A percentile compares a stretch with the other conserved stretches of the same genome.
Conservation (phyloP, 2,888 invertebrate species). For the Cordilura impudica region DNA sequence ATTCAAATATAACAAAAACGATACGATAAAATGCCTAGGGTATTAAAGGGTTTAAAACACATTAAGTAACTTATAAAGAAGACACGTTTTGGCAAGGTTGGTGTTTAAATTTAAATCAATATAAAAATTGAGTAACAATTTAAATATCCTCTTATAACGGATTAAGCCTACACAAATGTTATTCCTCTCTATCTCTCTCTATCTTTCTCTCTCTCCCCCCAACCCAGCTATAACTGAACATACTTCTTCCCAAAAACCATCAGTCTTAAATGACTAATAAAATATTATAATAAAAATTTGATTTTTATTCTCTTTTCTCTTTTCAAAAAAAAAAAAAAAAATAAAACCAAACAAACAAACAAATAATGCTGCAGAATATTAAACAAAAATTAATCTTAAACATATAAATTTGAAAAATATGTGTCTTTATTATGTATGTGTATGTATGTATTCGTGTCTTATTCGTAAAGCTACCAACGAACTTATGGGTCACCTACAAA, state of each 20-base stretch:
- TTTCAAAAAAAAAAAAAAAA: conserved; percentile 14
- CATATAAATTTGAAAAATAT: neutral
- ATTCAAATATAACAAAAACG: no score
- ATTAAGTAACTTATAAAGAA: no score
- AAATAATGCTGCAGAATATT: conserved; percentile 43
- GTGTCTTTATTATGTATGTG: neutral
- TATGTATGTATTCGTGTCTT: neutral
- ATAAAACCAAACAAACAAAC: neutral
- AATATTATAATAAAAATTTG: conserved; percentile 32
- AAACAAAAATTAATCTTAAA: neutral
- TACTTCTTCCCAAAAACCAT: conserved; percentile 7
- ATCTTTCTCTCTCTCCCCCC: no score
- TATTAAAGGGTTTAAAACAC: no score
- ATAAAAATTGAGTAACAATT: neutral
- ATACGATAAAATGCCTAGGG: no score
- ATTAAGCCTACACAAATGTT: neutral
- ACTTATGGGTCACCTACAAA: neutral
- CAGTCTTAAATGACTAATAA: conserved; percentile 1
- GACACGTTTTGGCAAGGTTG: no score
- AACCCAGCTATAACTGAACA: conserved; percentile 25
- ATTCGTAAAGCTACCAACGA: neutral
- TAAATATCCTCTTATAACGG: conserved; percentile 22
- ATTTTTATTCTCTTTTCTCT: conserved; percentile 22
- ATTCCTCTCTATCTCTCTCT: neutral
- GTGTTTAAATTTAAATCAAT: no score